These are phyloP conservation scores for Odontomachus brunneus DNA, from an alignment of 1,140 invertebrate species.

Conservation along the genomic window DNA sequence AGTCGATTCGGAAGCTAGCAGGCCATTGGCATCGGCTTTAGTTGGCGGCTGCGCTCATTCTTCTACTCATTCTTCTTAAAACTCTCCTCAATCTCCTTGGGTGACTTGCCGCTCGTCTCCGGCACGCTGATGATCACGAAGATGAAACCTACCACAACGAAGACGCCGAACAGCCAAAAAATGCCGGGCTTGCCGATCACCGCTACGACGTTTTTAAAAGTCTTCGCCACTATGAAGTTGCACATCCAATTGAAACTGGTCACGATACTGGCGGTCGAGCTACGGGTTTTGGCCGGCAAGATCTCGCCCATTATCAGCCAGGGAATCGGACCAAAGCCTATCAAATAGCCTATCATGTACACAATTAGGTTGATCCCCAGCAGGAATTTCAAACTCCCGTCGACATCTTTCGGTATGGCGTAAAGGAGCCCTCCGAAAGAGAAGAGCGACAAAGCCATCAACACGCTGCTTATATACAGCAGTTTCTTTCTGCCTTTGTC, in stretches of 20 bases:
- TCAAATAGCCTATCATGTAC: constrained; percentile 95
- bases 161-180: constrained; percentile 93
- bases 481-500: constrained; percentile 94
- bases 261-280: constrained; percentile 93
- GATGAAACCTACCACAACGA: constrained; percentile 90
- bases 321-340: constrained; percentile 96
- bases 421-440: constrained; percentile 92
- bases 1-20: constrained; percentile 74
- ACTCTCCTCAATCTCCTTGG: constrained; percentile 95
- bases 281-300: constrained; percentile 92
- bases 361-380: constrained; percentile 92
- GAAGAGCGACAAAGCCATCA: constrained; percentile 91
- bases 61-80: constrained; percentile 89
- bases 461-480: constrained; percentile 91
- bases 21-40: constrained; percentile 90
- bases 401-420: constrained; percentile 85
- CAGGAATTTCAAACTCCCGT: constrained; percentile 91
- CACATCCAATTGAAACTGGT: constrained; percentile 96
- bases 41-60: constrained; percentile 92
- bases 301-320: constrained; percentile 98
- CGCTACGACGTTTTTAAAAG: constrained; percentile 90
- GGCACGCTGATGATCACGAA: constrained; percentile 94
- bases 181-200: constrained; percentile 90
- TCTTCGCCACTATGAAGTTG: constrained; percentile 96
- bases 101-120: constrained; percentile 94